Conservation (phyloP, 2,888 invertebrate genomes). For the Cosmorhoe ocellata region DNA sequence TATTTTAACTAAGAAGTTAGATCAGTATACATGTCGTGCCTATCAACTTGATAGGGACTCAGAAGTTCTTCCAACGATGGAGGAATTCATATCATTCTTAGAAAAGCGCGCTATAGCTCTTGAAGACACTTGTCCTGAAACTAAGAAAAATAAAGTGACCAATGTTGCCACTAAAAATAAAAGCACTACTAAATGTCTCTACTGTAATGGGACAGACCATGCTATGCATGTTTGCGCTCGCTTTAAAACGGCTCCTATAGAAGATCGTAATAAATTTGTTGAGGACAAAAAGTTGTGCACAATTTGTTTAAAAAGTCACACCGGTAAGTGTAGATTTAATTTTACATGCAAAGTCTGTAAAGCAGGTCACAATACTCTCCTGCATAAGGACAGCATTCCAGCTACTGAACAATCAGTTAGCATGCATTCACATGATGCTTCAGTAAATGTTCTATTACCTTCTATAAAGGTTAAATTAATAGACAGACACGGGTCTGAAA, state of each 20-base stretch:
- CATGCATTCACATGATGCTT: slow-evolving; percentile 2
- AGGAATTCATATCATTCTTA: slow-evolving; percentile 20
- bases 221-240: slow-evolving; percentile 7
- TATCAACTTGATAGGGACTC: slow-evolving; percentile 15
- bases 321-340: slow-evolving; percentile 4
- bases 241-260: slow-evolving; percentile 9
- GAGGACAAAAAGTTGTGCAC: slow-evolving; percentile 10
- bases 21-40: neutral
- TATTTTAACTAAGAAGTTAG: slow-evolving; percentile 1
- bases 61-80: slow-evolving; percentile 18
- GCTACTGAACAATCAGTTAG: neutral
- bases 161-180: slow-evolving; percentile 8
- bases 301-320: slow-evolving; percentile 1
- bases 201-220: slow-evolving; percentile 1
- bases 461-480: neutral
- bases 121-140: slow-evolving; percentile 15
- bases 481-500: neutral
- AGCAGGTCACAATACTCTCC: slow-evolving; percentile 9
- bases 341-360: slow-evolving; percentile 8
- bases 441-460: neutral
- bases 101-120: slow-evolving; percentile 25
- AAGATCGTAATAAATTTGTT: slow-evolving; percentile 5
- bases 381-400: slow-evolving; percentile 5
- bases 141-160: slow-evolving; percentile 8
- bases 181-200: neutral